A percentile compares a stretch with the other conserved stretches of the same genome.
phyloP scores from a whole-genome alignment of 1,140 invertebrate genomes.

The Hylaeus volcanicus region DNA sequence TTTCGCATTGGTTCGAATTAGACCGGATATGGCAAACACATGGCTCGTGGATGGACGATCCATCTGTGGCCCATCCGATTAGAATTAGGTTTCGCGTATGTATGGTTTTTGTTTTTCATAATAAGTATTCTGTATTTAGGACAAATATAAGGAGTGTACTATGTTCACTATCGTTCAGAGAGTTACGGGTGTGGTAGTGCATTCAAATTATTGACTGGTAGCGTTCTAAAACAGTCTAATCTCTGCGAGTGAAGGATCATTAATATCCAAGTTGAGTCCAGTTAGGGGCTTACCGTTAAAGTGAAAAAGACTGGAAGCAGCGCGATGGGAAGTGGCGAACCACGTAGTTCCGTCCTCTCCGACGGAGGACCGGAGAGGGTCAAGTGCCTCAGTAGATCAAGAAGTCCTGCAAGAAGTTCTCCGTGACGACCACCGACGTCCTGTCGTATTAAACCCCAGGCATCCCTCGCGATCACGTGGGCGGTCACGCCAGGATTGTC shows the following conservation, averaged over 20 bases:
- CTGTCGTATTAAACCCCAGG: constrained; percentile 77
- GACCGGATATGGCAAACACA: background rate
- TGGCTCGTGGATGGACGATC: background rate
- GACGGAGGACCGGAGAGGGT: constrained; percentile 75
- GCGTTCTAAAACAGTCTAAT: too few relatives aligned
- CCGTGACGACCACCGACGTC: constrained; percentile 76
- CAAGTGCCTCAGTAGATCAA: constrained; percentile 75
- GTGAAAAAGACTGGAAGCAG: constrained; percentile 80
- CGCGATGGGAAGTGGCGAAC: constrained; percentile 75
- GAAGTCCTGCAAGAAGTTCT: constrained; percentile 70
- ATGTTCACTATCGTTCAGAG: too few relatives aligned
- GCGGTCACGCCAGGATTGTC: constrained; percentile 75
- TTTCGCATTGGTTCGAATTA: background rate
- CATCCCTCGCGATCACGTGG: constrained; percentile 76
- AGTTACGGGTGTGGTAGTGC: too few relatives aligned
- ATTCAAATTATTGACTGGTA: too few relatives aligned
- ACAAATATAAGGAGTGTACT: too few relatives aligned
- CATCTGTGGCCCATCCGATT: too few relatives aligned
- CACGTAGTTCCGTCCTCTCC: constrained; percentile 75
- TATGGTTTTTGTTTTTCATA: too few relatives aligned
- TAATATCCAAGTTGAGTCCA: too few relatives aligned
- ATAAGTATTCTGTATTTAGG: too few relatives aligned
- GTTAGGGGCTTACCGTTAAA: constrained; percentile 69
- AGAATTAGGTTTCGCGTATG: too few relatives aligned
- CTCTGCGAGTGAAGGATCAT: too few relatives aligned